Base-by-base conservation (phyloP, 1,140 invertebrate species). In the Neodiprion virginianus region DNA sequence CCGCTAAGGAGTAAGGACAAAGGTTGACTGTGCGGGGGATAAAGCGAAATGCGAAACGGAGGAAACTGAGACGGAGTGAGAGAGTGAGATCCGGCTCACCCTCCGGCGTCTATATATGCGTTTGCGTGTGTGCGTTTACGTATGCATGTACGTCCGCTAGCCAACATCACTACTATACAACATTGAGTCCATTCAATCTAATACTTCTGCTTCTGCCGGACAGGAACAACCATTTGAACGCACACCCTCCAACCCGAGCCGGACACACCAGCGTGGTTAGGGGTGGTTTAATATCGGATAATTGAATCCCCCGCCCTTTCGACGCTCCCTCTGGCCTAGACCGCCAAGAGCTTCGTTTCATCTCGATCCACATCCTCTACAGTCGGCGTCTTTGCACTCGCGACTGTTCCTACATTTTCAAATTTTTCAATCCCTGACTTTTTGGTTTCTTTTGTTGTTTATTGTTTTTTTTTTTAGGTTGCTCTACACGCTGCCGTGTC, bases 201-300 rank as follows among this genome's bases (percentile, higher is more conserved):
- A 87, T 87, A 87, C 86, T 88, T 87, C 83, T 84, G 81, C 49
- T 48, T 71, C 40, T 71, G 5, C 17, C 47, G 12, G 49, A 48
- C 80, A 81, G 79, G 78, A 86, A 86, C 85, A 82, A 85, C 84
- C 83, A 86, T 88, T 87, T 83, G 75, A 86, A 84, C 84, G 79
- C 81, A 82, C 79, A 83, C 81, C 81, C 17, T 21, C 78, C 75
- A 81, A 83, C 84, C 80, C 79, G 81, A 79, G 78, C 77, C 79
- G 21, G 67, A 47, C 80, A 81, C 85, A 86, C 83, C 83, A 83
- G 86, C 85, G 82, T 84, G 83, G 86, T 86, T 84, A 88, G 83
- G 85, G 84, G 87, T 82, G 86, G 86, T 88, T 88, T 88, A 88
- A 88, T 88, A 88, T 88, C 87, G 85, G 86, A 88, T 88, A 88